Conservation (phyloP, 2,797 vertebrate genomes). For the Hippoglossus hippoglossus region DNA sequence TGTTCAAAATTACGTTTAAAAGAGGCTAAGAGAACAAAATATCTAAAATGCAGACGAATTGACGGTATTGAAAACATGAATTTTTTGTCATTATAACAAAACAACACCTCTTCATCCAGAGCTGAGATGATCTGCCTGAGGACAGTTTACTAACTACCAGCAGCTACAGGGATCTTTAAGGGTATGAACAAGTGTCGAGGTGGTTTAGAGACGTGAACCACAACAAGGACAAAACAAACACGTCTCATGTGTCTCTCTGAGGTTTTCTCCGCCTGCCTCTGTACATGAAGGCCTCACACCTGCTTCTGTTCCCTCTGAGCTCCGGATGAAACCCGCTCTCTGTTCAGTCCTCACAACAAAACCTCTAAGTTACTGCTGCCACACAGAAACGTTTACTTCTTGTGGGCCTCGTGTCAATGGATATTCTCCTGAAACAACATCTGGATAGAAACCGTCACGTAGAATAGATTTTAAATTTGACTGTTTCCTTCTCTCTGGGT, state of each 20-base stretch:
- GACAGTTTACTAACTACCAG: neutral
- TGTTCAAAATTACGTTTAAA: neutral
- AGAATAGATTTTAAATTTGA: no score
- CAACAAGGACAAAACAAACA: slow-evolving; percentile 87
- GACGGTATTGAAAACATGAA: neutral
- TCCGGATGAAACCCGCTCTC: slow-evolving; percentile 52
- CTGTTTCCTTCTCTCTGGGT: no score
- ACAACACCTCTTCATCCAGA: neutral
- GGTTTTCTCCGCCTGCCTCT: slow-evolving; percentile 79
- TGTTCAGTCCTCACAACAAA: slow-evolving; percentile 36
- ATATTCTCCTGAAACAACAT: neutral
- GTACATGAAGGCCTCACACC: slow-evolving; percentile 69
- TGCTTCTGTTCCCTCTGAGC: slow-evolving; percentile 67
- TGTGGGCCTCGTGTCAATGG: neutral
- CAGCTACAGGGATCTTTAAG: slow-evolving; percentile 34
- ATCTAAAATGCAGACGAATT: neutral
- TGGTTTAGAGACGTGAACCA: slow-evolving; percentile 80
- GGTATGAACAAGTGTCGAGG: slow-evolving; percentile 44
- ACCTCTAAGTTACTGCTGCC: slow-evolving; percentile 9
- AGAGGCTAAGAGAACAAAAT: neutral
- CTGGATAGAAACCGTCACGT: neutral
- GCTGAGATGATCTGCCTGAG: neutral
- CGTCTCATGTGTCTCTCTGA: slow-evolving; percentile 85
- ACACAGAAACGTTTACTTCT: neutral
- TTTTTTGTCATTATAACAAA: neutral